These are phyloP conservation scores for Tokudaia muenninki DNA, from an alignment of 2,797 vertebrate genomes.

Conservation along the genomic window DNA sequence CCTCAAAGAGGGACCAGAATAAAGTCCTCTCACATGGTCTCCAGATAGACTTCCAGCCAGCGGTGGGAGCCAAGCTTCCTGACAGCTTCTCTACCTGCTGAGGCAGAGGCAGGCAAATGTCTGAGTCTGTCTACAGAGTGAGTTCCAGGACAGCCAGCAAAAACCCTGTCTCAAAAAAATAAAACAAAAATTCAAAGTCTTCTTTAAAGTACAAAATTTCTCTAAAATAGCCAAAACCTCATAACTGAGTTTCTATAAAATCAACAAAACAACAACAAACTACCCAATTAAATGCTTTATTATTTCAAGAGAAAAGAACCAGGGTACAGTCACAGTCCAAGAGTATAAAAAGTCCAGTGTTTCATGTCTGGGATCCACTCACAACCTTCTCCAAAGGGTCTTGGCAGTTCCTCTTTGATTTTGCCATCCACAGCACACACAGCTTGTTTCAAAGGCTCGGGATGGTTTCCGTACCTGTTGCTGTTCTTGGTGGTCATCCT, in stretches of 20 bases:
- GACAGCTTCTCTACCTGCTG: not conserved
- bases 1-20: not conserved
- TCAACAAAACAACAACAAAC: not conserved
- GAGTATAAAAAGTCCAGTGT: not conserved
- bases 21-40: not conserved
- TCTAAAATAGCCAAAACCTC: not conserved
- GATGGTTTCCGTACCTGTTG: not conserved
- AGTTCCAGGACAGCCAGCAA: not conserved
- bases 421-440: not conserved
- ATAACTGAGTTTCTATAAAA: not conserved
- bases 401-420: not conserved
- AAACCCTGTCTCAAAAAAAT: not conserved
- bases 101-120: not conserved
- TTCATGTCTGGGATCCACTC: not conserved
- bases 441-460: not conserved
- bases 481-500: not conserved
- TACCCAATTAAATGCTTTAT: not conserved
- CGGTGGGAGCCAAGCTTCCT: not conserved
- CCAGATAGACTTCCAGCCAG: not conserved
- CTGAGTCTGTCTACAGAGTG: not conserved
- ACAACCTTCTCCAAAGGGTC: not conserved
- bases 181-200: not conserved
- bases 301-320: slow-evolving; percentile 1
- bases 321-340: not conserved
- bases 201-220: not conserved